phyloP scores from a whole-genome alignment of 2,888 invertebrate species.

The Pollenia amentaria region DNA sequence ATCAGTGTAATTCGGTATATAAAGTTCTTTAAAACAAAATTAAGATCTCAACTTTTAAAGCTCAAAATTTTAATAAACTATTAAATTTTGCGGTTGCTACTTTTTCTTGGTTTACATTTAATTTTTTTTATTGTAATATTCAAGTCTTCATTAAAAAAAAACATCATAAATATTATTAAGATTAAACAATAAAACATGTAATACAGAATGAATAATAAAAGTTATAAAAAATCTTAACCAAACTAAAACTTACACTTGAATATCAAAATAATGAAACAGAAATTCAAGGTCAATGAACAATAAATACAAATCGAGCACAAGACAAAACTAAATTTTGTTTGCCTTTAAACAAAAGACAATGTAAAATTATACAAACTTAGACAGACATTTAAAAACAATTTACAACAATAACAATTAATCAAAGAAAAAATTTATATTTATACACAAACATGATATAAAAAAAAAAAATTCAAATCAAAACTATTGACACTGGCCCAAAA shows the following conservation, averaged over 20 bases:
- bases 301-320: conserved; percentile 12
- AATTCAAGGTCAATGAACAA: conserved; percentile 68
- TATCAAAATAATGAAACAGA: conserved; percentile 41
- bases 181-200: neutral
- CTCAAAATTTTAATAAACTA: no score
- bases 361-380: neutral
- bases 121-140: no score
- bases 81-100: no score
- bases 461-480: conserved; percentile 15
- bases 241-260: conserved; percentile 50
- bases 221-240: neutral
- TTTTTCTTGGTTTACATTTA: no score
- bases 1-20: no score
- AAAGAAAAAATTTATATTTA: conserved; percentile 7
- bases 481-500: conserved; percentile 70
- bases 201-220: conserved; percentile 23
- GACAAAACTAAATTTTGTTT: conserved; percentile 11
- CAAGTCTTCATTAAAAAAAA: no score
- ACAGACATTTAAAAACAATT: conserved; percentile 14
- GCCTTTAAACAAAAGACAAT: conserved; percentile 22
- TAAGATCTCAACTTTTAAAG: no score
- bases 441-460: neutral
- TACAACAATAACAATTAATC: neutral
- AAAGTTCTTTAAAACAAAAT: no score
- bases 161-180: no score